These are phyloP conservation scores for Taenaris catops DNA, from an alignment of 2,888 invertebrate species.

Conservation along the genomic window DNA sequence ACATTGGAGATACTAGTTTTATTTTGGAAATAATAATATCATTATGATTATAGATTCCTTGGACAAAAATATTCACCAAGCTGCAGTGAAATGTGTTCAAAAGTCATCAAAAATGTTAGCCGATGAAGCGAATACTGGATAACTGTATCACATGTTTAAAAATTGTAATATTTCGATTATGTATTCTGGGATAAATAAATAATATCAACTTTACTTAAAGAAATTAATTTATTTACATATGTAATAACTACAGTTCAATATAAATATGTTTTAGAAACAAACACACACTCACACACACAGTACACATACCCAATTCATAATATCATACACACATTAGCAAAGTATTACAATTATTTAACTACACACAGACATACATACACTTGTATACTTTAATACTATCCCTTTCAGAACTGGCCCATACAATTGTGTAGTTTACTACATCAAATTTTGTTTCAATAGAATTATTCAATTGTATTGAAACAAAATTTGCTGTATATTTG, in stretches of 20 bases:
- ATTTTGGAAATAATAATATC: not conserved
- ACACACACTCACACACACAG: conserved; percentile 25
- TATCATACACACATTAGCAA: too few species aligned
- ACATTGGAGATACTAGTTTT: not conserved
- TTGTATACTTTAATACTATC: conserved; percentile 21
- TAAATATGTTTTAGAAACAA: conserved; percentile 45
- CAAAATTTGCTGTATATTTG: too few species aligned
- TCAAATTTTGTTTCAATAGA: too few species aligned
- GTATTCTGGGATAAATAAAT: too few species aligned
- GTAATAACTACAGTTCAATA: conserved; percentile 51
- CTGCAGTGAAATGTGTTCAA: conserved; percentile 85
- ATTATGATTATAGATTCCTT: conserved; percentile 82
- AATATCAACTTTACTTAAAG: conserved; percentile 34
- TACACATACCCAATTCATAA: conserved; percentile 15
- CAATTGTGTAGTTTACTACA: too few species aligned
- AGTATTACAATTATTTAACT: too few species aligned
- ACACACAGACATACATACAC: conserved; percentile 15
- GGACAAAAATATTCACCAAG: conserved; percentile 87
- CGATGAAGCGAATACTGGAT: conserved; percentile 49
- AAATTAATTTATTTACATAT: conserved; percentile 65
- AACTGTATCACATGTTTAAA: conserved; percentile 26
- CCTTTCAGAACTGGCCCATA: too few species aligned
- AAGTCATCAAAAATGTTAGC: conserved; percentile 63
- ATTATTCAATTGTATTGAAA: too few species aligned
- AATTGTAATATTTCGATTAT: too few species aligned